Percentiles rank a stretch among this genome's conserved stretches.
Evolutionary conservation across 2,113 vertebrate genomes (phyloP).

Genomic region (Tragelaphus imberbis): DNA sequence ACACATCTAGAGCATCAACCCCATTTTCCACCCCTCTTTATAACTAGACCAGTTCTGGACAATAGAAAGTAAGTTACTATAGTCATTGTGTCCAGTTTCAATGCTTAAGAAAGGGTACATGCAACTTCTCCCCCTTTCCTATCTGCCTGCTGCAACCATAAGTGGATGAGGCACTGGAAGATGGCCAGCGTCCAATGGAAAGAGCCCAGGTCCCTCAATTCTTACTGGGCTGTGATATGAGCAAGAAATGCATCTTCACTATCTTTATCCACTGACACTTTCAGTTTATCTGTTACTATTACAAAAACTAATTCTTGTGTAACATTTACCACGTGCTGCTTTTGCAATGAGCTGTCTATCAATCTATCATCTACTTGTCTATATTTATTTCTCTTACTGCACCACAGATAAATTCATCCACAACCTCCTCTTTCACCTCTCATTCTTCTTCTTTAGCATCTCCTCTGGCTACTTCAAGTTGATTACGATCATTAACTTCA

Average conservation of each 20-base stretch:
- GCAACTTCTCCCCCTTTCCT: background rate
- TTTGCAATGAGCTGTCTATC: background rate
- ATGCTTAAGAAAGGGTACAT: background rate
- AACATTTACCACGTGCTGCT: background rate
- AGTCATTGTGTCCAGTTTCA: background rate
- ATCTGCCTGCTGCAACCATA: background rate
- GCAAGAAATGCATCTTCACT: background rate
- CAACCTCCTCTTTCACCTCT: background rate
- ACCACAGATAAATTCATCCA: background rate
- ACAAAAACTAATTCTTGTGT: background rate
- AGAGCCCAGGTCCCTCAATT: background rate
- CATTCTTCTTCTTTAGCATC: background rate
- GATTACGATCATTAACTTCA: background rate
- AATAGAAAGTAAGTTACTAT: background rate
- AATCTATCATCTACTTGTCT: background rate
- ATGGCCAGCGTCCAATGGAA: background rate
- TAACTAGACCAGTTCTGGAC: background rate
- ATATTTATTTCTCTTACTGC: background rate
- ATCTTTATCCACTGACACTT: background rate
- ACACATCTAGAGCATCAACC: background rate
- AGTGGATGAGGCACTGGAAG: background rate
- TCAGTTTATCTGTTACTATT: background rate
- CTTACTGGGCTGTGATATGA: too few relatives aligned
- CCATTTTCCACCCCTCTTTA: background rate
- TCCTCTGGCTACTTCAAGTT: background rate